These are phyloP conservation scores for Balaenoptera acutorostrata DNA, from an alignment of 2,113 vertebrate species.

Conservation along the genomic window DNA sequence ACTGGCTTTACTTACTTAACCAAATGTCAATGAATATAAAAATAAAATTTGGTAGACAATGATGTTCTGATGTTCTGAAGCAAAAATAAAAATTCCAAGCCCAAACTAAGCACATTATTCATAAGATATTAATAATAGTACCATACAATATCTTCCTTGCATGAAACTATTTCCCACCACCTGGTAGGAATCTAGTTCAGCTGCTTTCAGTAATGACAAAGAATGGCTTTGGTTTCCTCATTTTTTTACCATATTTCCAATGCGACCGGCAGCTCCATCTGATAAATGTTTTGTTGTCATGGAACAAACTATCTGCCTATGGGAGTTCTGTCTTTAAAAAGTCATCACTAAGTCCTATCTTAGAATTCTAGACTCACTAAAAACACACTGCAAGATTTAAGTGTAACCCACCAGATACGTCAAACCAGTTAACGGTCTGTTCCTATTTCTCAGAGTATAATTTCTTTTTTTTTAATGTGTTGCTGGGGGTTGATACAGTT, in stretches of 20 bases:
- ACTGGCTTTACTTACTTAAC: background rate
- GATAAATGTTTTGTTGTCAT: background rate
- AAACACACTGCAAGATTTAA: constrained; percentile 18
- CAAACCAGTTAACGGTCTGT: background rate
- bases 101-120: background rate
- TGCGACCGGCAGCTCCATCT: background rate
- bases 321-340: background rate
- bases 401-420: background rate
- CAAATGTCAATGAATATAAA: background rate
- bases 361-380: background rate
- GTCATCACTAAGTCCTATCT: background rate
- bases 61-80: background rate
- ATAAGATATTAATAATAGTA: background rate
- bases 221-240: background rate
- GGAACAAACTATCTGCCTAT: background rate
- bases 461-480: too few species aligned
- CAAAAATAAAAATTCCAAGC: background rate
- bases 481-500: too few species aligned
- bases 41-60: background rate
- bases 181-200: background rate
- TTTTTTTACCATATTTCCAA: background rate
- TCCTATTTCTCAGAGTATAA: background rate
- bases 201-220: background rate
- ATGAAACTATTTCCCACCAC: background rate
- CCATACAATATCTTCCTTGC: background rate